Conservation (phyloP, 2,113 vertebrate genomes). For the Trinectes maculatus region DNA sequence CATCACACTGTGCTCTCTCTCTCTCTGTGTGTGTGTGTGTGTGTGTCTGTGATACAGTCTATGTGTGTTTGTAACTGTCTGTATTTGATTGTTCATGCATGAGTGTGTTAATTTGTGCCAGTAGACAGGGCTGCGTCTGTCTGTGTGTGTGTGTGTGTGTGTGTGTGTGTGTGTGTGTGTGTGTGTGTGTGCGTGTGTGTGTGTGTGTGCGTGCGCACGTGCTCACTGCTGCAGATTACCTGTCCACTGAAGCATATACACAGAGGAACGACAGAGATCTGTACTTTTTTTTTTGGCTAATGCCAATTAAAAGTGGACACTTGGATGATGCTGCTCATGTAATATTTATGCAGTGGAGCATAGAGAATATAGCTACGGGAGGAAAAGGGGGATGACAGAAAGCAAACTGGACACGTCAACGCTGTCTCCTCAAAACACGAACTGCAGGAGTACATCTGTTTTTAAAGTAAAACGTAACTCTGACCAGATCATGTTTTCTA, state of each 20-base stretch:
- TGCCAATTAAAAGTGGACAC: slow-evolving; percentile 13
- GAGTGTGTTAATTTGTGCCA: slow-evolving; percentile 23
- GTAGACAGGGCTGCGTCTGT: not conserved
- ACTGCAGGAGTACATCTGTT: no score
- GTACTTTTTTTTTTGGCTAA: no score
- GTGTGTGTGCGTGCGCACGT: slow-evolving; percentile 23
- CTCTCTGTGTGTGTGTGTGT: slow-evolving; percentile 1
- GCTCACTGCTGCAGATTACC: slow-evolving; percentile 30
- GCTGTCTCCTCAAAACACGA: no score
- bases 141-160: not conserved
- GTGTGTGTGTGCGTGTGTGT: slow-evolving; percentile 15
- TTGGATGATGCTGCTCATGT: not conserved
- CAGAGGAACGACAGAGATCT: slow-evolving; percentile 8
- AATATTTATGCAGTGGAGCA: no score
- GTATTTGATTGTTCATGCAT: slow-evolving; percentile 26
- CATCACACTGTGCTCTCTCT: not conserved
- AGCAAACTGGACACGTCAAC: no score
- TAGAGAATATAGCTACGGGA: no score
- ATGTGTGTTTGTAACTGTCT: slow-evolving; percentile 25
- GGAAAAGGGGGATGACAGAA: no score
- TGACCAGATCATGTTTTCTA: not conserved
- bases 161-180: not conserved
- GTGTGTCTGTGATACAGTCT: slow-evolving; percentile 18
- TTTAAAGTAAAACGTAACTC: no score
- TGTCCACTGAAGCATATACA: slow-evolving; percentile 27